Evolutionary conservation across 2,797 vertebrate species (phyloP), one percentile per base, ranked within the genome.

Genomic region (Varecia variegata): DNA sequence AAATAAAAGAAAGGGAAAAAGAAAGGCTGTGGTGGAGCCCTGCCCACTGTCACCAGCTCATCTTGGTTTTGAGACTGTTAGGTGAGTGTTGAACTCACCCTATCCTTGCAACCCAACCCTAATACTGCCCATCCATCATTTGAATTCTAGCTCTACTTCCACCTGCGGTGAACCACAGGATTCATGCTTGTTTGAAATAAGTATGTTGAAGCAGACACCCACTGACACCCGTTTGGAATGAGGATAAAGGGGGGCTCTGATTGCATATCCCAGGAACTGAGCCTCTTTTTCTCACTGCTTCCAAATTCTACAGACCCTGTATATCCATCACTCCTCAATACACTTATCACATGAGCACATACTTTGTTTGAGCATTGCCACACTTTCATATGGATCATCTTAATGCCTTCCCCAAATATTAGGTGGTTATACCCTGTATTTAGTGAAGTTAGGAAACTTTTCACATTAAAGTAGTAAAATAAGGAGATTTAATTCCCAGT

Each of bases 261-360:
- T 3, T 30, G 2, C n/a, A 25, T 43, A 17, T 3, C 15, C 10
- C 13, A 5, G 4, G 7, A 67, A 32, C 43, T 32, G 68, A 74
- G 25, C 2, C 58, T 62, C 88, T 52, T 60, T 45, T 60, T 18
- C 17, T 40, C 35, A n/a, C 14, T 30, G 18, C 6, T 20, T 77
- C 17, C 7, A 85, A 54, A 60, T 35, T 38, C 71, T 52, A 4
- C 17, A 84, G 38, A 58, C 2, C 2, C 43, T 70, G 25, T 1
- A 5, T 43, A 20, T 12, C 2, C 77, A 45, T 4, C 7, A 15
- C 7, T 15, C 43, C 1, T 62, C 5, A 47, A 2, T 1, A 0
- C 50, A 32, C 20, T 25, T 20, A 38, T 3, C 14, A 6, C 54
- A 0, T 14, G 20, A 94, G 11, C 14, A 38, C 2, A 0, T 5